Evolutionary conservation across 2,888 invertebrate species (phyloP).

Genomic region (Merodon equestris): DNA sequence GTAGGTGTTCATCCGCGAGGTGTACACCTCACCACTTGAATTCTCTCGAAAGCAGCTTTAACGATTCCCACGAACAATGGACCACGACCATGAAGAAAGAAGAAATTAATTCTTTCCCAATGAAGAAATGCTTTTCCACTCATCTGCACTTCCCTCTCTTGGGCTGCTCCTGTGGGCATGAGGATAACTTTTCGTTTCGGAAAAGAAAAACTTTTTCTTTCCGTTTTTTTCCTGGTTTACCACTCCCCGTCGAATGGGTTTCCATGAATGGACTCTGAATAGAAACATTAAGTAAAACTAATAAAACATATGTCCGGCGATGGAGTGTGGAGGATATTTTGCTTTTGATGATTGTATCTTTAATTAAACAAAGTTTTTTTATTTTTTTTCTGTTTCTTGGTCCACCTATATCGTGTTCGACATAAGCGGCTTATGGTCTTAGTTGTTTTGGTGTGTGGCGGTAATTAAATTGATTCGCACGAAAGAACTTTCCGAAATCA

Average conservation of each 20-base stretch:
- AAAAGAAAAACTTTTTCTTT: conserved; percentile 3
- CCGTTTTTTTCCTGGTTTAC: conserved; percentile 28
- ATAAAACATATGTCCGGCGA: conserved; percentile 44
- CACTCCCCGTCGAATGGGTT: conserved; percentile 35
- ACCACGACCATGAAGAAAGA: conserved; percentile 36
- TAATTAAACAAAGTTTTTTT: conserved; percentile 50
- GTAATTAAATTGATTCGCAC: no score
- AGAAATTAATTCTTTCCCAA: conserved; percentile 40
- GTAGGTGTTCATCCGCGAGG: no score
- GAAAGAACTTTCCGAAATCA: no score
- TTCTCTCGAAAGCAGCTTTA: conserved; percentile 29
- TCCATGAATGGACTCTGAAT: conserved; percentile 28
- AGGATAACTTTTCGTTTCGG: neutral
- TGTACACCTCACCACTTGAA: conserved; percentile 33
- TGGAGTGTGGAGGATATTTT: conserved; percentile 38
- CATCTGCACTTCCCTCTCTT: conserved; percentile 2
- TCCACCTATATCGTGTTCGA: no score
- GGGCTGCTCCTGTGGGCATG: neutral
- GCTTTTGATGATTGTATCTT: conserved; percentile 40
- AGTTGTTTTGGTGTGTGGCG: no score
- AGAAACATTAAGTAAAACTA: conserved; percentile 43
- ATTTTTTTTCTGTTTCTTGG: conserved; percentile 17
- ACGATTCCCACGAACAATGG: conserved; percentile 41
- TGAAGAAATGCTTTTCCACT: conserved; percentile 3
- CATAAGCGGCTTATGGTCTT: conserved; percentile 14